Evolutionary conservation across 2,888 invertebrate species (phyloP).

Genomic region (Heliconius cydno): DNA sequence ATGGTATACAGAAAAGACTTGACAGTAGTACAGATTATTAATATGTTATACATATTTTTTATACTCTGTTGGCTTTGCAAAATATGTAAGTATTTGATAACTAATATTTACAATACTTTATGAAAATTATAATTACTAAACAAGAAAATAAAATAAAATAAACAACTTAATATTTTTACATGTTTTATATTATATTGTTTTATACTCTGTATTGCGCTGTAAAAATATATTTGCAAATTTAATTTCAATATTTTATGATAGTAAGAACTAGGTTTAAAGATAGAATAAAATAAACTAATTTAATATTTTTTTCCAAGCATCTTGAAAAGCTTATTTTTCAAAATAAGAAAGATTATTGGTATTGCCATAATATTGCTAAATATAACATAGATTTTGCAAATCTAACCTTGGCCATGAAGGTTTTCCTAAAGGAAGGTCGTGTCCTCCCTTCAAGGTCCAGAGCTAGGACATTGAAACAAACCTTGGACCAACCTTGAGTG

Average conservation of each 20-base stretch:
- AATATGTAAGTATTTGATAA: not conserved
- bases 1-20: not conserved
- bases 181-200: not conserved
- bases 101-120: not conserved
- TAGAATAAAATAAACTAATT: not conserved
- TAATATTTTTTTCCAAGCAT: not conserved
- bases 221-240: not conserved
- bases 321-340: not conserved
- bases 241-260: not conserved
- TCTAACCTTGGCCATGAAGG: conserved; percentile 48
- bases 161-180: not conserved
- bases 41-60: not conserved
- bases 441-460: conserved; percentile 54
- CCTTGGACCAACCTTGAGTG: conserved; percentile 50
- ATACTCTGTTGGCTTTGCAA: not conserved
- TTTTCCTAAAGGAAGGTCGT: conserved; percentile 55
- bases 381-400: not conserved
- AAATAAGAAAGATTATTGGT: not conserved
- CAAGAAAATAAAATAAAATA: not conserved
- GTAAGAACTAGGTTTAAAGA: not conserved
- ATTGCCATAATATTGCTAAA: not conserved
- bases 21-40: not conserved
- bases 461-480: conserved; percentile 38
- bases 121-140: not conserved
- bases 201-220: not conserved